Percentiles rank a stretch among this genome's conserved stretches.
These are phyloP conservation scores for Phrynocephalus forsythii DNA, from an alignment of 2,797 vertebrate species.

Conservation along the genomic window DNA sequence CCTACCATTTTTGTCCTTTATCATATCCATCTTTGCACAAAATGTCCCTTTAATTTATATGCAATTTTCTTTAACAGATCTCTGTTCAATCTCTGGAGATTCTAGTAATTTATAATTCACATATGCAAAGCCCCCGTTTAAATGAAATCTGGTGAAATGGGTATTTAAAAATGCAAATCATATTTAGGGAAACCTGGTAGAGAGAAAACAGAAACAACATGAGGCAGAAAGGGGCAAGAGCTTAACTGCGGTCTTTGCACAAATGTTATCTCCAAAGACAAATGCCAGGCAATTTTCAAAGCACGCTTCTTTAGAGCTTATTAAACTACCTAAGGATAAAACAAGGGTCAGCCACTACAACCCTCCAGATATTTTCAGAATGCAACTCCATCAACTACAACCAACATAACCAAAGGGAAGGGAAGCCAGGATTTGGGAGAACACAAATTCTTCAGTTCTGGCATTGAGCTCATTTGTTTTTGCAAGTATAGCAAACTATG, in stretches of 20 bases:
- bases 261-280: too few relatives aligned
- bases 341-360: not conserved
- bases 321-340: not conserved
- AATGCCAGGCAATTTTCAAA: too few relatives aligned
- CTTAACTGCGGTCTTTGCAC: too few relatives aligned
- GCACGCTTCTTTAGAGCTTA: slow-evolving; percentile 51
- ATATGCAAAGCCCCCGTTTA: not conserved
- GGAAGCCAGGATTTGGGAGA: not conserved
- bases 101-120: not conserved
- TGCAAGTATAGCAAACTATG: not conserved
- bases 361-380: not conserved
- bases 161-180: not conserved
- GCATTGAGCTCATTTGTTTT: slow-evolving; percentile 14
- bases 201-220: too few relatives aligned
- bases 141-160: not conserved
- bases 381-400: not conserved
- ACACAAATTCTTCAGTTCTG: not conserved
- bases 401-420: not conserved
- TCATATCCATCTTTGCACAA: too few relatives aligned
- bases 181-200: not conserved
- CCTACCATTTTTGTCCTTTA: too few relatives aligned
- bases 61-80: too few relatives aligned
- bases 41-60: too few relatives aligned
- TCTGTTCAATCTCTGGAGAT: not conserved
- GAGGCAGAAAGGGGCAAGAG: too few relatives aligned